These are phyloP conservation scores for Muscicapa striata DNA, from an alignment of 2,797 vertebrate species.

Conservation along the genomic window DNA sequence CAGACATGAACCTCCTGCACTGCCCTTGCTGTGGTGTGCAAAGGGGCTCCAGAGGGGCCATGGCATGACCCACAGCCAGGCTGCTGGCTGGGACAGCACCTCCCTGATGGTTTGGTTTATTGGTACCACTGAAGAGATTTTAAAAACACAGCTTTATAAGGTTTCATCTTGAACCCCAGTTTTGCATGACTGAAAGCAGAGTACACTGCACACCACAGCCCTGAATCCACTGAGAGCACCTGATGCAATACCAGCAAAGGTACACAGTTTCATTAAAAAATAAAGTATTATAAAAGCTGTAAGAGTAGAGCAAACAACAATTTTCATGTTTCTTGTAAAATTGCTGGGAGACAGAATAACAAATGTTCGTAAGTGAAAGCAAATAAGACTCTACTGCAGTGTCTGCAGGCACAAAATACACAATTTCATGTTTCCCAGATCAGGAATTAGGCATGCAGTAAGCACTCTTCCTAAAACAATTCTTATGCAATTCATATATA, in stretches of 20 bases:
- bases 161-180: background rate
- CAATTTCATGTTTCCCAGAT: background rate
- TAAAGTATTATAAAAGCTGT: background rate
- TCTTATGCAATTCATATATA: background rate
- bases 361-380: background rate
- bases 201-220: background rate
- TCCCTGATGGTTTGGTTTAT: background rate
- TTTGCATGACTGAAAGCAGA: background rate
- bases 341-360: background rate
- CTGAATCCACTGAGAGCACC: accelerated
- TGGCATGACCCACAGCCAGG: background rate
- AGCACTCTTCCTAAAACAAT: background rate
- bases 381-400: background rate
- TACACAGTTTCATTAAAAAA: background rate
- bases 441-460: background rate
- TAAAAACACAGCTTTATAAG: background rate
- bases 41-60: background rate
- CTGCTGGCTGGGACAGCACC: background rate
- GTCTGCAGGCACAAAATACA: background rate
- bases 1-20: background rate
- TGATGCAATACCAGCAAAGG: background rate
- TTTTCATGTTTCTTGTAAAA: background rate
- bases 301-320: background rate
- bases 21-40: background rate
- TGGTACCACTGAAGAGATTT: background rate